phyloP scores from a whole-genome alignment of 2,888 invertebrate genomes.

The Lithophane leautieri region DNA sequence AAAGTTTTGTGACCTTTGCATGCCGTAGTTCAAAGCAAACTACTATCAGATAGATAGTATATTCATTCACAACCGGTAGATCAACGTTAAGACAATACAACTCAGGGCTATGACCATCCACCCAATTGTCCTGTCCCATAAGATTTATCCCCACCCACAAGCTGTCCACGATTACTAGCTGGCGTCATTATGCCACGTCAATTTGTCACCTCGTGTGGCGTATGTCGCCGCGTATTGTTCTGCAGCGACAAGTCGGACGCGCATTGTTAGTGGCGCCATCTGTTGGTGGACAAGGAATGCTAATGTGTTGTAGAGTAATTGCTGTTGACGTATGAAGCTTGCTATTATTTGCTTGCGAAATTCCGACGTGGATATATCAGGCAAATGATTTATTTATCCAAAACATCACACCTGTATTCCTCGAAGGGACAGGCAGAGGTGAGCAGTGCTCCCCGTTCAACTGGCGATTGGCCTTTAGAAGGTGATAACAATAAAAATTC shows the following conservation, averaged over 20 bases:
- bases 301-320: conserved; percentile 42
- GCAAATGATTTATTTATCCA: background rate
- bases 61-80: background rate
- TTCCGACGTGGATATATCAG: background rate
- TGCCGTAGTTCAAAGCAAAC: background rate
- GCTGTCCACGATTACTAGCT: conserved; percentile 28
- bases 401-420: background rate
- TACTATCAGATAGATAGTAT: background rate
- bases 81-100: background rate
- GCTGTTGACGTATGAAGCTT: conserved; percentile 2
- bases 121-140: background rate
- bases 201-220: conserved; percentile 47
- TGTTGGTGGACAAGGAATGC: conserved; percentile 38
- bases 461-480: too few relatives aligned
- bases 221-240: conserved; percentile 44
- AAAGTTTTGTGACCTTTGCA: background rate
- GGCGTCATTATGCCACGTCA: conserved; percentile 50
- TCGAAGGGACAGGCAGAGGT: too few relatives aligned
- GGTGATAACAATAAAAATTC: background rate
- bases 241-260: conserved; percentile 38
- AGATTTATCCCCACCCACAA: conserved; percentile 23
- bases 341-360: background rate
- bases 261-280: conserved; percentile 52
- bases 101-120: background rate
- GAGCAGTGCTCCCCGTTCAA: too few relatives aligned